Evolutionary conservation across 2,797 vertebrate species (phyloP).

Genomic region (Poeciliopsis paucimaculata): DNA sequence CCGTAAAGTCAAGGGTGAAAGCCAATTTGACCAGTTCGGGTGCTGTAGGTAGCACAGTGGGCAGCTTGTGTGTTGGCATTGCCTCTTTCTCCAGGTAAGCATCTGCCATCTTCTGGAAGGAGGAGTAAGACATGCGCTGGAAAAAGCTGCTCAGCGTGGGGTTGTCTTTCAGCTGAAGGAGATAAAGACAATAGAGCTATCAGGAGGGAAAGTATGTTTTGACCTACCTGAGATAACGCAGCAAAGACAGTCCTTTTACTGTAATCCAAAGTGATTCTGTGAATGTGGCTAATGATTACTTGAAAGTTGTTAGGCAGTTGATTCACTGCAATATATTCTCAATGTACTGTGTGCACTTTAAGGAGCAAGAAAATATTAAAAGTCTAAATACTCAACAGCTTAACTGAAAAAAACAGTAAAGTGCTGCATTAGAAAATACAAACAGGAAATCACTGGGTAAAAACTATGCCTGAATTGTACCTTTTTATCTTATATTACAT

Average conservation of each 20-base stretch:
- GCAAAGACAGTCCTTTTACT: neutral
- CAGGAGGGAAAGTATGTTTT: neutral
- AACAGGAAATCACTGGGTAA: neutral
- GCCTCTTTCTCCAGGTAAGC: slow-evolving; percentile 73
- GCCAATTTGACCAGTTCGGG: slow-evolving; percentile 84
- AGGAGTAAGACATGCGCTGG: slow-evolving; percentile 83
- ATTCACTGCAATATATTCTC: neutral
- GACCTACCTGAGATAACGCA: neutral
- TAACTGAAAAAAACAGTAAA: neutral
- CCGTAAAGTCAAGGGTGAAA: slow-evolving; percentile 86
- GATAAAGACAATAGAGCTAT: slow-evolving; percentile 9
- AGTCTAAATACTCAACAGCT: neutral
- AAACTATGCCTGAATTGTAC: neutral
- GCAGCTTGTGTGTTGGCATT: slow-evolving; percentile 32
- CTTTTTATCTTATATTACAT: neutral
- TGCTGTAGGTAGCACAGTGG: slow-evolving; percentile 37
- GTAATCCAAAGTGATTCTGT: neutral
- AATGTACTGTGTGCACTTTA: neutral
- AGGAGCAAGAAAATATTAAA: neutral
- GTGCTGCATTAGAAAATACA: neutral
- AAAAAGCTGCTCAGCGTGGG: slow-evolving; percentile 80
- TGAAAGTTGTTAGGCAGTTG: neutral
- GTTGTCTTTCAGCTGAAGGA: slow-evolving; percentile 83
- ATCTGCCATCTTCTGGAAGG: slow-evolving; percentile 86
- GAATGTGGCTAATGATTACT: neutral